Conservation (phyloP, 2,797 vertebrate genomes). For the Smutsia gigantea region DNA sequence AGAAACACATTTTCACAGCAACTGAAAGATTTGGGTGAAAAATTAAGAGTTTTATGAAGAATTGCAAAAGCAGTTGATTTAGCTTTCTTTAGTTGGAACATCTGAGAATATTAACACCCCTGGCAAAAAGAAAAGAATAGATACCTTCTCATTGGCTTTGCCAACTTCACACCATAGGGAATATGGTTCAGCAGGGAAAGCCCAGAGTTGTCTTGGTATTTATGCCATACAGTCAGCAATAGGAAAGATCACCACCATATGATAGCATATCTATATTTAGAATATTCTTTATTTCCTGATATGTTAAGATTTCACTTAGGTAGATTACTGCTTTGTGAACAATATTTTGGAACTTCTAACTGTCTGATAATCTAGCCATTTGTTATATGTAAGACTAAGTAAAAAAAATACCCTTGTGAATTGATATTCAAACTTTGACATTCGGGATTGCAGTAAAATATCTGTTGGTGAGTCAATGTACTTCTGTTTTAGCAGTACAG, state of each 20-base stretch:
- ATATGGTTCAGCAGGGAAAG: background rate
- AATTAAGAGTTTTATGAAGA: background rate
- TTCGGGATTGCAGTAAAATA: background rate
- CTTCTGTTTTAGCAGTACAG: background rate
- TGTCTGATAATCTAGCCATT: background rate
- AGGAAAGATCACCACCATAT: background rate
- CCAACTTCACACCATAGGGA: background rate
- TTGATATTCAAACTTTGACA: background rate
- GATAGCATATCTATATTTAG: background rate
- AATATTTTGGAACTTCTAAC: background rate
- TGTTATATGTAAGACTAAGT: background rate
- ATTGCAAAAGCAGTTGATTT: background rate
- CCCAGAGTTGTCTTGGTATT: background rate
- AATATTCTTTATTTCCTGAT: background rate
- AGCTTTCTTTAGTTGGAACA: background rate
- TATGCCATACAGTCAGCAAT: background rate
- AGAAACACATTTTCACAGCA: constrained; percentile 38
- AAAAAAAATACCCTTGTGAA: background rate
- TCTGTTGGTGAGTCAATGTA: background rate
- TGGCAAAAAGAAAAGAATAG: background rate
- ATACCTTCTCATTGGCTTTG: background rate
- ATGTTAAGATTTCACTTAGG: background rate
- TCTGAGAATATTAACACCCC: background rate
- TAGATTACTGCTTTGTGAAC: background rate
- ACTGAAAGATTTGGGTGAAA: background rate